These are phyloP conservation scores for Eucidaris tribuloides DNA, from an alignment of 35 echinoderm and acorn worm genomes.

Conservation along the genomic window DNA sequence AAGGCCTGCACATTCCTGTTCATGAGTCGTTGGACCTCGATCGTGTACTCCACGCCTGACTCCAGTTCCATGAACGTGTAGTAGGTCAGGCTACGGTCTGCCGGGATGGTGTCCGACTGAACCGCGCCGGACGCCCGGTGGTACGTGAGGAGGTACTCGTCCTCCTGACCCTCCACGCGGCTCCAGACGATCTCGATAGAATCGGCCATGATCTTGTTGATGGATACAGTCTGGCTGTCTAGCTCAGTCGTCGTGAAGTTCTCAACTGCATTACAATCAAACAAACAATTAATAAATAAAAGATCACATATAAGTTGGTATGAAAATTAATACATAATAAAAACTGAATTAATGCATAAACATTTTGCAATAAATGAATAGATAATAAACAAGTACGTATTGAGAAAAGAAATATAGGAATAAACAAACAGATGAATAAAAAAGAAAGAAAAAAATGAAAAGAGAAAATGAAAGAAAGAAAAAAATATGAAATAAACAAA, in stretches of 20 bases:
- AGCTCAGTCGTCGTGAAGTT: background rate
- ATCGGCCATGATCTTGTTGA: background rate
- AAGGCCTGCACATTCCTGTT: background rate
- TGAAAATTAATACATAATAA: too few species aligned
- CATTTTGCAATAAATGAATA: too few species aligned
- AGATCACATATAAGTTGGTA: too few species aligned
- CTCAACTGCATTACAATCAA: too few species aligned
- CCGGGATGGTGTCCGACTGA: background rate
- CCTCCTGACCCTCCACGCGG: background rate
- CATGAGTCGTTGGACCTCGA: background rate
- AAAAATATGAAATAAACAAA: too few species aligned
- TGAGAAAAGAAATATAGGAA: too few species aligned
- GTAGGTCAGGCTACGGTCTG: background rate
- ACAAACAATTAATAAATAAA: too few species aligned
- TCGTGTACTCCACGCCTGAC: background rate
- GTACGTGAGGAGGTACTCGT: background rate
- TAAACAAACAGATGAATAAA: too few species aligned
- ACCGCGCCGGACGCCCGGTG: background rate
- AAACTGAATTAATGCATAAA: too few species aligned
- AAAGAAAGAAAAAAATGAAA: too few species aligned
- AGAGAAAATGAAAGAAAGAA: too few species aligned
- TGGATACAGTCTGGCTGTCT: background rate
- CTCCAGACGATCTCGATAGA: conserved; percentile 22
- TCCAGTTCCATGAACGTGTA: background rate
- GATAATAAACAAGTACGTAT: too few species aligned